These are phyloP conservation scores for Mirza zaza DNA, from an alignment of 2,113 vertebrate species.

Conservation along the genomic window DNA sequence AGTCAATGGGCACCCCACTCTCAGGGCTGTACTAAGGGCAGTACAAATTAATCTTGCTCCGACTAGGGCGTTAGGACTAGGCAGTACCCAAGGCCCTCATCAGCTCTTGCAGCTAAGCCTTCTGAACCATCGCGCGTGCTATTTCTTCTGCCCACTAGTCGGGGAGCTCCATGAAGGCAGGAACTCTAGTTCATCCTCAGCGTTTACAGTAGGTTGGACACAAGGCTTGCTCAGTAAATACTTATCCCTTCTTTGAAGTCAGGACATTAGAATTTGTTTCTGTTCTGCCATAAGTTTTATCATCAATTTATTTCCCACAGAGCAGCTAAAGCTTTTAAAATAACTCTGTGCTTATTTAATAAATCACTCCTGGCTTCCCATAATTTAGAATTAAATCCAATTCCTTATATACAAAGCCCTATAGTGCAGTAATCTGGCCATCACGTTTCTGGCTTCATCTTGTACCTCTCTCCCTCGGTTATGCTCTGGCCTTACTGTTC, in stretches of 20 bases:
- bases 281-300: background rate
- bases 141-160: background rate
- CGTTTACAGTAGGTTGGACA: background rate
- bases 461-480: background rate
- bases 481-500: background rate
- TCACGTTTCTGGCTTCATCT: background rate
- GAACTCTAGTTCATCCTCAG: background rate
- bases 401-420: background rate
- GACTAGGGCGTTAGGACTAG: background rate
- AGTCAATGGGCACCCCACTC: background rate
- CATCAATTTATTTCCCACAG: background rate
- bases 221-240: background rate
- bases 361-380: background rate
- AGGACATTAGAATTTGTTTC: background rate
- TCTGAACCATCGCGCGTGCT: background rate
- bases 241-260: background rate
- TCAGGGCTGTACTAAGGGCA: background rate
- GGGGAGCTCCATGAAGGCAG: background rate
- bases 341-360: background rate
- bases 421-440: background rate
- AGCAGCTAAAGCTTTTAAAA: background rate
- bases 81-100: background rate
- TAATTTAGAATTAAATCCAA: constrained; percentile 2
- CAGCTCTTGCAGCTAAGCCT: background rate
- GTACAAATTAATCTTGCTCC: background rate